A percentile compares a stretch with the other conserved stretches of the same genome.
Conservation (phyloP, 2,113 vertebrate species). For the Oenanthe oenanthe region DNA sequence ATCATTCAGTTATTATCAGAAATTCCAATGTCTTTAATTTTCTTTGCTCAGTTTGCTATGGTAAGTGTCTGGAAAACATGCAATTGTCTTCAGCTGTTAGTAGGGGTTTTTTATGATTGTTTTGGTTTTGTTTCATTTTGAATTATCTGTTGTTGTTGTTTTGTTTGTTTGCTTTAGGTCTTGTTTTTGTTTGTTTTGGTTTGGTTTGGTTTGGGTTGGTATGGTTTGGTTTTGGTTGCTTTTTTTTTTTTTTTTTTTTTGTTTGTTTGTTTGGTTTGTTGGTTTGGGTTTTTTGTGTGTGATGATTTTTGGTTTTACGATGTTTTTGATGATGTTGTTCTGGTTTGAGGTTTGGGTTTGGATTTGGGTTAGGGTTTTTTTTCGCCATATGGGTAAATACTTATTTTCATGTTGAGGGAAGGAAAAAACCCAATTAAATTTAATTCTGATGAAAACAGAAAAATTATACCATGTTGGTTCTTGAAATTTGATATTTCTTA, state of each 20-base stretch:
- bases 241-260: neutral
- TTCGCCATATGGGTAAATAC: neutral
- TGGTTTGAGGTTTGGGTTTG: neutral
- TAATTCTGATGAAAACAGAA: neutral
- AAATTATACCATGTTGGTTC: neutral
- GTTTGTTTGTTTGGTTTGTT: neutral
- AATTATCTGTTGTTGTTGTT: too few species aligned
- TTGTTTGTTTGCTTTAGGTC: neutral
- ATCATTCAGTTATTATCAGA: neutral
- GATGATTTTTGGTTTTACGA: neutral
- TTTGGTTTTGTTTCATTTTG: neutral
- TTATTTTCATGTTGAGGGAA: neutral
- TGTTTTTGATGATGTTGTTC: neutral
- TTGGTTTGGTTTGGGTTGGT: neutral
- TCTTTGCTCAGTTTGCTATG: slow-evolving; percentile 13
- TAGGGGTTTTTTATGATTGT: neutral
- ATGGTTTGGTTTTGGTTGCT: too few species aligned
- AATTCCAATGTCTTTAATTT: slow-evolving; percentile 34
- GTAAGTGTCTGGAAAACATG: slow-evolving; percentile 29
- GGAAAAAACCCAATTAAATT: neutral
- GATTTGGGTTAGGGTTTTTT: neutral
- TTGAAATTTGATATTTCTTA: neutral
- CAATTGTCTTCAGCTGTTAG: neutral
- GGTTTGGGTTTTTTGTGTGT: neutral
- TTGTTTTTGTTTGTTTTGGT: neutral